Evolutionary conservation across 1,140 invertebrate species (phyloP).

Genomic region (Manduca sexta): DNA sequence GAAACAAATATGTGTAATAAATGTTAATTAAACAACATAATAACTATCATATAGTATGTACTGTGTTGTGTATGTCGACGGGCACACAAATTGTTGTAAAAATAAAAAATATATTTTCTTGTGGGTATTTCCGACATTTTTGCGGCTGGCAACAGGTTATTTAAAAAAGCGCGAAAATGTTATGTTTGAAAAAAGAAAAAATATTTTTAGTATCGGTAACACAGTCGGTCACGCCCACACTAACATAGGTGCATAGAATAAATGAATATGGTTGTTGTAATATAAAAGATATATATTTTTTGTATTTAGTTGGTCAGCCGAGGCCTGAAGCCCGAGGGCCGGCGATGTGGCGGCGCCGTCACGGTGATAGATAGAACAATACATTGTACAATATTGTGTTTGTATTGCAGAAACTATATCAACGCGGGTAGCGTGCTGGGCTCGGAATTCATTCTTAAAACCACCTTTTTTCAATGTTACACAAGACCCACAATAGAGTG

Average conservation of each 20-base stretch:
- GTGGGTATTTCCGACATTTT: neutral
- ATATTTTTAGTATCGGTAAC: too few relatives aligned
- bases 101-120: conserved; percentile 20
- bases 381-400: too few relatives aligned
- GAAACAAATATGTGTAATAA: conserved; percentile 19
- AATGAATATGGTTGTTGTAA: conserved; percentile 34
- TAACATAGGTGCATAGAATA: conserved; percentile 3
- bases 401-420: too few relatives aligned
- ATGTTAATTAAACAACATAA: conserved; percentile 5
- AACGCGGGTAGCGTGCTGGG: too few relatives aligned
- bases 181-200: too few relatives aligned
- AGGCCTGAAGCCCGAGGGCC: too few relatives aligned
- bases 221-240: too few relatives aligned
- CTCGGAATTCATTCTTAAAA: too few relatives aligned
- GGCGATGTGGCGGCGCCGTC: neutral
- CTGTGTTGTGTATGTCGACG: conserved; percentile 14
- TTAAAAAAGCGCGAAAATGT: too few relatives aligned
- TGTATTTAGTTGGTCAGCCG: conserved; percentile 29
- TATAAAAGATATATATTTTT: conserved; percentile 48
- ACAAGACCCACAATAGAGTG: too few relatives aligned
- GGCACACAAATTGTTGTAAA: conserved; percentile 23
- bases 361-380: conserved; percentile 4
- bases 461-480: too few relatives aligned
- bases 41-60: neutral
- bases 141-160: too few relatives aligned